A percentile compares a stretch with the other conserved stretches of the same genome.
Evolutionary conservation across 2,113 vertebrate species (phyloP).

Genomic region (Arothron firmamentum): DNA sequence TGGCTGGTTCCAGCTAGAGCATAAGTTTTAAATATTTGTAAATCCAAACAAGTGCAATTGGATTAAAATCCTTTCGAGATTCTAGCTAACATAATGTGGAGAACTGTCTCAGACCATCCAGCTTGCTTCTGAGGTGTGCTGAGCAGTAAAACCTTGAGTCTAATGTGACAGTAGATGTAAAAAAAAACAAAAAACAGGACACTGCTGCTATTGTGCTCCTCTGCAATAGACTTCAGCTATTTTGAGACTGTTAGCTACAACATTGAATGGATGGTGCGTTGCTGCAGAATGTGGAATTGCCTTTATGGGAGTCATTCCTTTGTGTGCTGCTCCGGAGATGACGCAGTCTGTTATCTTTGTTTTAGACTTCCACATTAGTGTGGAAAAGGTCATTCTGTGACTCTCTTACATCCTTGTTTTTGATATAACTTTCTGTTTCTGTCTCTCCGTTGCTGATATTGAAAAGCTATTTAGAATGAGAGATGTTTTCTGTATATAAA

Average conservation of each 20-base stretch:
- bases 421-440: conserved; percentile 15
- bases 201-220: conserved; percentile 49
- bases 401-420: conserved; percentile 30
- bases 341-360: conserved; percentile 50
- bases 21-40: no score
- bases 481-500: background rate
- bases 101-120: background rate
- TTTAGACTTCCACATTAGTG: conserved; percentile 46
- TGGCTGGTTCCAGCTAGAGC: no score
- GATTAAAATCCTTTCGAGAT: no score
- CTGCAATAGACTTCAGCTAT: conserved; percentile 48
- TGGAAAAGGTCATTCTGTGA: conserved; percentile 45
- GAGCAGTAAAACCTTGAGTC: conserved; percentile 14
- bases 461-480: background rate
- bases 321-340: conserved; percentile 45
- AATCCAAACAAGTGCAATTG: no score
- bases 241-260: conserved; percentile 43
- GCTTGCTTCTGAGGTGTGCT: conserved; percentile 4
- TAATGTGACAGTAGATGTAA: conserved; percentile 29
- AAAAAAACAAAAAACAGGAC: conserved; percentile 63
- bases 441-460: background rate
- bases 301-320: conserved; percentile 44
- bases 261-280: conserved; percentile 35
- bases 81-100: no score
- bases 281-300: conserved; percentile 25